Percentiles rank a stretch among this genome's conserved stretches.
These are phyloP conservation scores for Acrossocheilus wenchowensis DNA, from an alignment of 2,797 vertebrate species.

Conservation along the genomic window DNA sequence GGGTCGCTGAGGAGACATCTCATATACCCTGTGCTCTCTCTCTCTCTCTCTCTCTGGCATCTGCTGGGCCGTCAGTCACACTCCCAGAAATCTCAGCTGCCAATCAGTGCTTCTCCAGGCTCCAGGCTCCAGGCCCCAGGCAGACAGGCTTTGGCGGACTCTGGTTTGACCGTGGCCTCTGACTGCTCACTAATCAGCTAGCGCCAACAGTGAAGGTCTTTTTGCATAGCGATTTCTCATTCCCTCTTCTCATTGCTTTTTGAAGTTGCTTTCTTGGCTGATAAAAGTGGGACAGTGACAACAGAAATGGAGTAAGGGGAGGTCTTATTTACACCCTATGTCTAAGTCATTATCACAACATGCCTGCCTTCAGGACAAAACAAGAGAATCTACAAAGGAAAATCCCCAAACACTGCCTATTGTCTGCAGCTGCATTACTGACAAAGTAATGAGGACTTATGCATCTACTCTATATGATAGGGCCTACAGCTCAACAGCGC, in stretches of 20 bases:
- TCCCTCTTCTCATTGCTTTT: conserved; percentile 14
- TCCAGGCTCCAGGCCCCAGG: conserved; percentile 32
- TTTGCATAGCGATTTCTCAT: conserved; percentile 14
- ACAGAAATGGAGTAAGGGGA: conserved; percentile 20
- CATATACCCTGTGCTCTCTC: conserved; percentile 22
- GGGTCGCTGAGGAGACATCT: conserved; percentile 52
- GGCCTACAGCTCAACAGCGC: conserved; percentile 2
- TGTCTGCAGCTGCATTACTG: conserved; percentile 8
- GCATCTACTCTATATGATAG: background rate
- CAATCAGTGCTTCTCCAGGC: conserved; percentile 27
- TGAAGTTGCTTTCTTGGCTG: background rate
- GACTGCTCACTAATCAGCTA: conserved; percentile 39
- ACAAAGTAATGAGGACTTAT: conserved; percentile 16
- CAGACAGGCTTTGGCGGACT: conserved; percentile 40
- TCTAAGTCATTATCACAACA: conserved; percentile 41
- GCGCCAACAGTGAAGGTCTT: conserved; percentile 13
- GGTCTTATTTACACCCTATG: conserved; percentile 44
- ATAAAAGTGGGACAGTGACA: conserved; percentile 27
- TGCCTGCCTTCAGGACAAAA: conserved; percentile 34
- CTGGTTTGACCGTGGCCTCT: conserved; percentile 7
- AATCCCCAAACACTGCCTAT: conserved; percentile 23
- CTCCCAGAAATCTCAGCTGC: conserved; percentile 46
- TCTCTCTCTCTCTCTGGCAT: conserved; percentile 27
- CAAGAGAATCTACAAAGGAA: conserved; percentile 22
- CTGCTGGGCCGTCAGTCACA: conserved; percentile 39